These are phyloP conservation scores for Acrossocheilus fasciatus DNA, from an alignment of 2,797 vertebrate genomes.

Conservation along the genomic window DNA sequence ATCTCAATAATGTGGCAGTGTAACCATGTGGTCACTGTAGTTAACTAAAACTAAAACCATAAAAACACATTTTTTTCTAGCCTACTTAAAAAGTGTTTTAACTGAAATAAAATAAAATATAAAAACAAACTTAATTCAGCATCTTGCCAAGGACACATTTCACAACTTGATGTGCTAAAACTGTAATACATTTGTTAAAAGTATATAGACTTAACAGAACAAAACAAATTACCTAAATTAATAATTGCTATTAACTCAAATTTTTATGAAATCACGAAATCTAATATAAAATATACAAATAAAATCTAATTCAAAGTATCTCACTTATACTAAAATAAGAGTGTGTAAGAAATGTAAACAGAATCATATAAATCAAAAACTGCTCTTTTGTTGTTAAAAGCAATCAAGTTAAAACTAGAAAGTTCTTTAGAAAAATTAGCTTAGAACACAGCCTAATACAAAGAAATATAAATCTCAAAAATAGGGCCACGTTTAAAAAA, in stretches of 20 bases:
- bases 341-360: neutral
- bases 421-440: neutral
- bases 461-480: neutral
- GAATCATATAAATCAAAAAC: neutral
- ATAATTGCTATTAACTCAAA: neutral
- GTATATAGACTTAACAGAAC: neutral
- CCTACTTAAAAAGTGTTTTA: neutral
- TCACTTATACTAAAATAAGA: neutral
- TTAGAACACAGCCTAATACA: neutral
- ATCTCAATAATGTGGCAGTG: neutral
- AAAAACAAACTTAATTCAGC: neutral
- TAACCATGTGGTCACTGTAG: neutral
- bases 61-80: neutral
- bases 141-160: neutral
- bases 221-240: neutral
- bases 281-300: neutral
- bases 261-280: neutral
- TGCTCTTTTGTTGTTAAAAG: neutral
- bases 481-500: neutral
- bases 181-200: neutral
- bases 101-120: neutral
- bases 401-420: too few species aligned
- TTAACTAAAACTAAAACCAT: neutral
- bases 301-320: neutral
- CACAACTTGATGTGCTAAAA: neutral